Evolutionary conservation across 1,140 invertebrate species (phyloP), one percentile per base, ranked within the genome.

Genomic region (Magallana angulata): DNA sequence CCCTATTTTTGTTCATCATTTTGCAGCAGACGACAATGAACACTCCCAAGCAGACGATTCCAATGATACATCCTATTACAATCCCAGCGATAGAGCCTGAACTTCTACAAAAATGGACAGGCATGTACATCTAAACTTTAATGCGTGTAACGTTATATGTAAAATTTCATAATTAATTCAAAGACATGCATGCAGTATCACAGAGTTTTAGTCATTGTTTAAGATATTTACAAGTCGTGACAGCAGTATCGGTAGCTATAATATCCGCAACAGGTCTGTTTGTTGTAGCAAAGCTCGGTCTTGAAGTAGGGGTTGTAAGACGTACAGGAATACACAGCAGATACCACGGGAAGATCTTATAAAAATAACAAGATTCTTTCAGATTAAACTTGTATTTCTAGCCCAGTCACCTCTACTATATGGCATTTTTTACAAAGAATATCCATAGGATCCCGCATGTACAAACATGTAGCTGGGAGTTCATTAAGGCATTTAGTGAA

Each of bases 1-100:
- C 68, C 36, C 68, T 76, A 30, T 76, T 76, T 30, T 76, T 76
- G 24, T 76, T 76, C 68, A 76, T 30, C 8, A 76, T 36, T 8
- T 76, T 76, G 36, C 68, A 76, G 68, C 68, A 76, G 24, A 76
- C 68, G 24, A 76, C 68, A 24, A 76, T 30, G 2, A 76, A 11
- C 8, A 24, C 24, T 11, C 24, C 36, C 68, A 36, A 12, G 12
- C 24, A 12, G 9, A 24, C 68, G 9, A 76, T 36, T 1, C 68
- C 68, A 76, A 76, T 76, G 24, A 76, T 5, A 76, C 24, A 36
- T 12, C 68, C 68, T 7, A 76, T 11, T 24, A 24, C 68, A 11
- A 76, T 24, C 68, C 68, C 68, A 12, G 24, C 24, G 9, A 30
- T 36, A 12, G 18, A 11, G 4, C 68, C 68, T 12, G 18, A 12